Base-by-base conservation (phyloP, 2,888 invertebrate genomes). In the Plagiodera versicolora region DNA sequence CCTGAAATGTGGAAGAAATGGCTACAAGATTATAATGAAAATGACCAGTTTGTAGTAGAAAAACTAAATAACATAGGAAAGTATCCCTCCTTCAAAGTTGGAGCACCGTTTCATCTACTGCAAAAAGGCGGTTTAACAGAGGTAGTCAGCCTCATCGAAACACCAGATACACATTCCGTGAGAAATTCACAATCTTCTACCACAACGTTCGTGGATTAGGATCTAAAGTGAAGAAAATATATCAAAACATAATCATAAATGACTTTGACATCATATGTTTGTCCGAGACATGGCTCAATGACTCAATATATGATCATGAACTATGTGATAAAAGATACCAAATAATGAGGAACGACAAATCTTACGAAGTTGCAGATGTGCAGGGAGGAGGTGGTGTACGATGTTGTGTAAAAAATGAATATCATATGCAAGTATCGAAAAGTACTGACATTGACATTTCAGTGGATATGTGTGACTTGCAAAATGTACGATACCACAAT, bases 291-390 rank as follows among this genome's bases (percentile, higher is more conserved):
- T 50, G 32, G 50, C 50, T 50, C 14, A 49, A 49, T 28, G 28
- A 28, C 14, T 24, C 24, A 24, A 24, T 24, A 24, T 49, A 24
- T 49, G 24, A 49, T 49, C 20, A 49, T 14, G 14, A 49, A 24
- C 28, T 28, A 24, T 16, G 20, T 48, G 24, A 49, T 24, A 14
- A 8, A 49, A n/a, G 49, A n/a, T 49, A 49, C 49, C 49, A n/a
- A 14, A n/a, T 49, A 49, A 28, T 49, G 24, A 24, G 28, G 16
- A 49, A 49, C 28, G 49, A 49, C 49, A 49, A 49, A 49, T 28
- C 24, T n/a, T 49, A 49, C 24, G 28, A 2, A 28, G 28, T 28
- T 20, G n/a, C 49, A n/a, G 28, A n/a, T 49, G 2, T 49, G 49
- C 24, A 49, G 28, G 28, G 49, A 8, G 28, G 28, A 28, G 49